These are phyloP conservation scores for Pheosia gnoma DNA, from an alignment of 2,888 invertebrate genomes.

Conservation along the genomic window DNA sequence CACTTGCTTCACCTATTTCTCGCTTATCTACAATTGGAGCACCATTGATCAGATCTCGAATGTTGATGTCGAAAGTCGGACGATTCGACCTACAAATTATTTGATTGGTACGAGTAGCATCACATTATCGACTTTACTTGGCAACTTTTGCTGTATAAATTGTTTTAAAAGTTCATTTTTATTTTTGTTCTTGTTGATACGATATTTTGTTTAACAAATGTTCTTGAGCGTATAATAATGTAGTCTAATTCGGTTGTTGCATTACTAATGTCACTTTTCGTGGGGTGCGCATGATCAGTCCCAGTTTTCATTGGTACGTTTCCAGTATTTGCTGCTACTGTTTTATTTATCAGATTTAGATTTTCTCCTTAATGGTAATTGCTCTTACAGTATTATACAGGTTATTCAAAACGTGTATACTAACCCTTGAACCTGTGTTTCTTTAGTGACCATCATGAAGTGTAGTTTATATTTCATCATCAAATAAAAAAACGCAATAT, in stretches of 20 bases:
- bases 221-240: slow-evolving; percentile 22
- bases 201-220: slow-evolving; percentile 25
- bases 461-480: too few relatives aligned
- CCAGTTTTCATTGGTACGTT: background rate
- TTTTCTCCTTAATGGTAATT: too few relatives aligned
- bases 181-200: slow-evolving; percentile 33
- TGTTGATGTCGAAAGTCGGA: slow-evolving; percentile 40
- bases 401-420: too few relatives aligned
- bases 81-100: slow-evolving; percentile 43
- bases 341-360: background rate
- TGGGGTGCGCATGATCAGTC: background rate
- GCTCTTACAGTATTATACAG: too few relatives aligned
- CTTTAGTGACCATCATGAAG: too few relatives aligned
- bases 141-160: slow-evolving; percentile 35
- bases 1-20: slow-evolving; percentile 9
- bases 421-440: too few relatives aligned
- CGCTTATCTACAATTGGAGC: slow-evolving; percentile 31
- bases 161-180: slow-evolving; percentile 17
- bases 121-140: slow-evolving; percentile 39
- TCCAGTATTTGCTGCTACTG: background rate
- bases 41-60: slow-evolving; percentile 32
- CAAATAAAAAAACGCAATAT: too few relatives aligned
- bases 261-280: background rate
- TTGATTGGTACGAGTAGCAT: slow-evolving; percentile 35
- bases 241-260: slow-evolving; percentile 14